These are phyloP conservation scores for Neuroterus valhalla DNA, from an alignment of 1,140 invertebrate genomes.

Conservation along the genomic window DNA sequence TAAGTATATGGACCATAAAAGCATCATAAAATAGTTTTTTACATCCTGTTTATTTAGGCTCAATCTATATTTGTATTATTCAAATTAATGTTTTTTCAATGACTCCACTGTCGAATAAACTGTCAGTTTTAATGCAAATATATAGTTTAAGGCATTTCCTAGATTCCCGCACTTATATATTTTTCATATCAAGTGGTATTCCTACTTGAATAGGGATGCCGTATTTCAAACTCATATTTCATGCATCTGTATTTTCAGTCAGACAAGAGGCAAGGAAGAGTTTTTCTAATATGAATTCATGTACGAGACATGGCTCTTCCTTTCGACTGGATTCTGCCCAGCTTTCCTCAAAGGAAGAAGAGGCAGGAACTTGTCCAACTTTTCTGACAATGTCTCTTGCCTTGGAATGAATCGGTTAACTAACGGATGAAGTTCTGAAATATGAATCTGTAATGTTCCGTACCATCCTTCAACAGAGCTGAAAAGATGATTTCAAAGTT, in stretches of 20 bases:
- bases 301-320: neutral
- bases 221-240: neutral
- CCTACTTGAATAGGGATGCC: too few relatives aligned
- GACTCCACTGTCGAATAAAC: too few relatives aligned
- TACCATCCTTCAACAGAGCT: neutral
- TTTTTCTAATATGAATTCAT: slow-evolving; percentile 5
- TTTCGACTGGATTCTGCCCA: neutral
- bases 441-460: slow-evolving; percentile 24
- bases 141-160: too few relatives aligned
- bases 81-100: too few relatives aligned
- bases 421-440: slow-evolving; percentile 21
- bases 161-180: too few relatives aligned
- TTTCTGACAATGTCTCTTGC: slow-evolving; percentile 6
- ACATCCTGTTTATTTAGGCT: too few relatives aligned
- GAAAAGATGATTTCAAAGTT: slow-evolving; percentile 3
- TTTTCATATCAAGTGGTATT: too few relatives aligned
- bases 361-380: slow-evolving; percentile 9
- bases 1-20: too few relatives aligned
- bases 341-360: neutral
- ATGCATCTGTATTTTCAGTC: neutral
- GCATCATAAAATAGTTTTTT: too few relatives aligned
- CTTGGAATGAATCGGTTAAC: slow-evolving; percentile 4
- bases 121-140: too few relatives aligned
- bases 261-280: neutral
- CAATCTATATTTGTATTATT: too few relatives aligned